phyloP scores from a whole-genome alignment of 2,888 invertebrate genomes.

The Nowickia ferox region DNA sequence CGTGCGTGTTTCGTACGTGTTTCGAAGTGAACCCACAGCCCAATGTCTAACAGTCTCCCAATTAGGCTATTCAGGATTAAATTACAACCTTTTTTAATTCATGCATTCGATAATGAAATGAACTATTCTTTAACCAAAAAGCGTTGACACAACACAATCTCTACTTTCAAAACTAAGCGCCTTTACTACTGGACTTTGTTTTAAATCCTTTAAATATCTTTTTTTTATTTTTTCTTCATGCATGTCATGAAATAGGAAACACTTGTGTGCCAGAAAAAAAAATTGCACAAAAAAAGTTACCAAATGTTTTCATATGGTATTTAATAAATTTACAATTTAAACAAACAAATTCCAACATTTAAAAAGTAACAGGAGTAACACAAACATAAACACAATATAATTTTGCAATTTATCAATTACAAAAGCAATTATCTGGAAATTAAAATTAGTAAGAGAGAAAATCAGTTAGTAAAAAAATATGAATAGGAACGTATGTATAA shows the following conservation, averaged over 20 bases:
- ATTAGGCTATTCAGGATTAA: too few relatives aligned
- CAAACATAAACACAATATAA: neutral
- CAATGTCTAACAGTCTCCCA: too few relatives aligned
- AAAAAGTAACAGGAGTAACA: neutral
- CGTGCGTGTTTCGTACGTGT: too few relatives aligned
- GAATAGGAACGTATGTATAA: neutral
- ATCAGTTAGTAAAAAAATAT: constrained; percentile 14
- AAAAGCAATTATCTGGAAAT: neutral
- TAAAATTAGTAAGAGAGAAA: neutral
- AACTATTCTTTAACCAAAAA: too few relatives aligned
- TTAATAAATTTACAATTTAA: constrained; percentile 37
- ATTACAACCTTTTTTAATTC: too few relatives aligned
- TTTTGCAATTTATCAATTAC: constrained; percentile 26
- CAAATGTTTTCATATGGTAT: neutral
- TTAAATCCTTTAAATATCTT: constrained; percentile 4
- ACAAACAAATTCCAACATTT: neutral
- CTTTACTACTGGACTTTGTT: neutral
- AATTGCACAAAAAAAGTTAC: neutral
- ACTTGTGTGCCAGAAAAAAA: constrained; percentile 44
- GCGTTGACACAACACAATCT: too few relatives aligned
- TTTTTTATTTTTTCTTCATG: neutral
- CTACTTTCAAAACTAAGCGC: too few relatives aligned
- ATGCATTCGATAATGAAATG: too few relatives aligned
- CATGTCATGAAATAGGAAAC: constrained; percentile 63
- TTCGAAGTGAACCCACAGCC: too few relatives aligned